A percentile compares a stretch with the other conserved stretches of the same genome.
phyloP scores from a whole-genome alignment of 2,888 invertebrate genomes.

The Drosophila lacicola region DNA sequence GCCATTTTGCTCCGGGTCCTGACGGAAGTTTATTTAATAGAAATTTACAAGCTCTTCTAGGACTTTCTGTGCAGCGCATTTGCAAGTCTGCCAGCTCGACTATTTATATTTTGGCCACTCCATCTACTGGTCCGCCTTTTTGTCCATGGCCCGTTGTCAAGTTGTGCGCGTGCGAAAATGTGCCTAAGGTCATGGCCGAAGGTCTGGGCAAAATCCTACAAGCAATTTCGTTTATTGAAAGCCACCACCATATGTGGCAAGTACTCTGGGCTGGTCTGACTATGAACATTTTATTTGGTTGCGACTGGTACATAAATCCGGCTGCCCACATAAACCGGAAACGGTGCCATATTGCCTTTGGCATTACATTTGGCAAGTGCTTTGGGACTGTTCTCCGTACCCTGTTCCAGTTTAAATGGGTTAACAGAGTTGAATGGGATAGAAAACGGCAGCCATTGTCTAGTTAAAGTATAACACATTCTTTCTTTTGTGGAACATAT shows the following conservation, averaged over 20 bases:
- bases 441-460: too few relatives aligned
- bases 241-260: constrained; percentile 21
- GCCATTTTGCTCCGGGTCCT: background rate
- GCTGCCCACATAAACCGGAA: constrained; percentile 26
- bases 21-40: constrained; percentile 9
- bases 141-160: constrained; percentile 28
- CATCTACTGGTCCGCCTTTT: background rate
- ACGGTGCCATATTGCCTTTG: constrained; percentile 54
- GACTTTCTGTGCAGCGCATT: constrained; percentile 17
- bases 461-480: too few relatives aligned
- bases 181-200: constrained; percentile 67
- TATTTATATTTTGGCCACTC: background rate
- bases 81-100: background rate
- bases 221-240: constrained; percentile 73
- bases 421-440: background rate
- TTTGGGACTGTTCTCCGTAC: constrained; percentile 2
- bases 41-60: background rate
- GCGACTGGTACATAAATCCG: constrained; percentile 4
- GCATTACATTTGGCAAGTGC: constrained; percentile 53
- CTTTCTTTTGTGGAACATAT: too few relatives aligned
- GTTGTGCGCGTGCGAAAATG: constrained; percentile 64
- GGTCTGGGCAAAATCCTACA: constrained; percentile 28
- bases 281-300: constrained; percentile 36
- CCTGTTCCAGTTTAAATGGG: background rate
- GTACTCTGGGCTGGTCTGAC: constrained; percentile 5